Base-by-base conservation (phyloP, 2,113 vertebrate genomes). In the Malurus alboscapulatus region DNA sequence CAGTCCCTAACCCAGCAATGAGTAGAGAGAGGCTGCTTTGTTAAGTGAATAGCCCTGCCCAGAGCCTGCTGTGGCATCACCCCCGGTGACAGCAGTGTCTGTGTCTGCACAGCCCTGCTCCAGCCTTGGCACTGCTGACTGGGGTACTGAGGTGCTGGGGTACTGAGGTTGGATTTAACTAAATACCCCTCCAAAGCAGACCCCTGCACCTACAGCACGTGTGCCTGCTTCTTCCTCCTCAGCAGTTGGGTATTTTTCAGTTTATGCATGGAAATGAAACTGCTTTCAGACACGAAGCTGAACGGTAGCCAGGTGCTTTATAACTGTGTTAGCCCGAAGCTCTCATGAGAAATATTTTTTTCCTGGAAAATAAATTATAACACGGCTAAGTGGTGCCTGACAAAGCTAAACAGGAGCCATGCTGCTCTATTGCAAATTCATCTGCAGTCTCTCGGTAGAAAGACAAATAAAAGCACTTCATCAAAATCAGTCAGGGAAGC, bases 401-500 rank as follows among this genome's bases (percentile, higher is more conserved):
- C 97, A 98, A 98, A 98, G 97, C 98, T 98, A 98, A 98, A 98
- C 97, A 97, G 97, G 96, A 98, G 97, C 97, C 97, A 96, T 96
- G 96, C 97, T 96, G 97, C 97, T 97, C 95, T 97, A 96, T 95
- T 98, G 97, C 97, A 98, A 98, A 98, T 98, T 98, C 97, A 97
- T 97, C 96, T 97, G 96, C 97, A 97, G 97, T 98, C 98, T 98
- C 98, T 96, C 36, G 95, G 91, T 98, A 97, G 97, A 97, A 96
- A 98, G 97, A 98, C 98, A 98, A 98, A 98, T 98, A 98, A 98
- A 98, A 98, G 95, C 97, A 98, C 98, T 98, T 98, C 97, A 98
- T 98, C 98, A 98, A 98, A 98, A 98, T 98, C 98, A 98, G 98
- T 98, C 98, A 97, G 96, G 97, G 97, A 97, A 98, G 97, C 97